Evolutionary conservation across 2,797 vertebrate species (phyloP).

Genomic region (Erethizon dorsatum): DNA sequence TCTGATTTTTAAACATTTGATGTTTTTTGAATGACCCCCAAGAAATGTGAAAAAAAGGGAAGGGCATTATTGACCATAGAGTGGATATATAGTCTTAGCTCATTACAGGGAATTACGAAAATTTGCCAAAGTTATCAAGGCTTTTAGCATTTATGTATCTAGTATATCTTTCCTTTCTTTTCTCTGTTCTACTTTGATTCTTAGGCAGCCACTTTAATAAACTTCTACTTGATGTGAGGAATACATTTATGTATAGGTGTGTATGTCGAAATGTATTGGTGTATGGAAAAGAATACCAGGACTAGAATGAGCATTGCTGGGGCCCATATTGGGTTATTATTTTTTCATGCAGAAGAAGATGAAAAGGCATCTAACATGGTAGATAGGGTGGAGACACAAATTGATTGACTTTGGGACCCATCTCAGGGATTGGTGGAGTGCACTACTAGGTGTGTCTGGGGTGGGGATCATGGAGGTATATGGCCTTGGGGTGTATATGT

Average conservation of each 20-base stretch:
- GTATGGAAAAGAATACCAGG: background rate
- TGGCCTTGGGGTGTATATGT: background rate
- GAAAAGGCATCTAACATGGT: background rate
- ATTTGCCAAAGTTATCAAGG: background rate
- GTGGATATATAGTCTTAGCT: background rate
- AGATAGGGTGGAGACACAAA: background rate
- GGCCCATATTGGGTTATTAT: too few relatives aligned
- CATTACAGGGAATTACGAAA: background rate
- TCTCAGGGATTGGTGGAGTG: background rate
- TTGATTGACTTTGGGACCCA: background rate
- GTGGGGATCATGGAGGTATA: background rate
- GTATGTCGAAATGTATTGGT: background rate
- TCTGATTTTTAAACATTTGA: conserved; percentile 13
- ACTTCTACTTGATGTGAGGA: background rate
- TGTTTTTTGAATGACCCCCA: background rate
- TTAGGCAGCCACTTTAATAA: background rate
- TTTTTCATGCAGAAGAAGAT: background rate
- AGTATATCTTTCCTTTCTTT: background rate
- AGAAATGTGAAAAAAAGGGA: background rate
- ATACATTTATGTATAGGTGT: background rate
- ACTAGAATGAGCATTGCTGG: background rate
- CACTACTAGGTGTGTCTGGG: background rate
- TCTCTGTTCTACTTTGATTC: background rate
- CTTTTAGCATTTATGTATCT: background rate
- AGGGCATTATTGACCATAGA: background rate